These are phyloP conservation scores for Esox niger DNA, from an alignment of 2,113 vertebrate genomes.

Conservation along the genomic window DNA sequence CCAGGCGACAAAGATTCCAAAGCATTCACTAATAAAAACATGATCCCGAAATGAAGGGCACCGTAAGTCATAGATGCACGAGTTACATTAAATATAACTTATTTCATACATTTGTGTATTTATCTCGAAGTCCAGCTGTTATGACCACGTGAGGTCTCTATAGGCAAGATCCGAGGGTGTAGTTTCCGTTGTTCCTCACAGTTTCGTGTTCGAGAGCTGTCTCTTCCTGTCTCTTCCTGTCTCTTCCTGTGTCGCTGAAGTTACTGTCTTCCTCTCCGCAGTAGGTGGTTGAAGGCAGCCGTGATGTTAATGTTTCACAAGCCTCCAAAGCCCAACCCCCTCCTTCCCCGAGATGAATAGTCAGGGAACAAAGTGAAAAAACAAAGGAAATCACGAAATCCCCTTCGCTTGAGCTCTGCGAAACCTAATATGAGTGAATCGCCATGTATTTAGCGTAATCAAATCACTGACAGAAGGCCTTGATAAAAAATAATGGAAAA, in stretches of 20 bases:
- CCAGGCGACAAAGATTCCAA: conserved; percentile 53
- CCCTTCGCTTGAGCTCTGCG: conserved; percentile 51
- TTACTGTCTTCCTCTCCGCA: conserved; percentile 30
- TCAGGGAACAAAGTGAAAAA: conserved; percentile 3
- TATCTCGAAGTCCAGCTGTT: too few relatives aligned
- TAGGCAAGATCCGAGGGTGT: conserved; percentile 50
- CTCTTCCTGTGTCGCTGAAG: too few relatives aligned
- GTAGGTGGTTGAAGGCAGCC: conserved; percentile 17
- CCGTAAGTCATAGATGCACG: too few relatives aligned
- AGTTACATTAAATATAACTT: too few relatives aligned
- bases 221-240: conserved; percentile 25
- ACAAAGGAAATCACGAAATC: conserved; percentile 70
- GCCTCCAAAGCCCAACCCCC: neutral
- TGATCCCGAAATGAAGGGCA: too few relatives aligned
- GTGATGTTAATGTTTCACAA: conserved; percentile 8
- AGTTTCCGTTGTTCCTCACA: conserved; percentile 47
- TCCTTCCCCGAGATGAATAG: too few relatives aligned
- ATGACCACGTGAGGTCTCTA: too few relatives aligned
- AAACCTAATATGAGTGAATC: conserved; percentile 73
- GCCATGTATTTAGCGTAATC: conserved; percentile 77
- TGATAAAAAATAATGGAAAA: conserved; percentile 76
- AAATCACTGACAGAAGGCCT: conserved; percentile 75
- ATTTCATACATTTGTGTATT: too few relatives aligned
- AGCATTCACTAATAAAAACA: too few relatives aligned
- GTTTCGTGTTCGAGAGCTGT: conserved; percentile 50